A percentile compares a stretch with the other conserved stretches of the same genome.
Conservation (phyloP, 2,888 invertebrate genomes). For the Cephus nigrinus region DNA sequence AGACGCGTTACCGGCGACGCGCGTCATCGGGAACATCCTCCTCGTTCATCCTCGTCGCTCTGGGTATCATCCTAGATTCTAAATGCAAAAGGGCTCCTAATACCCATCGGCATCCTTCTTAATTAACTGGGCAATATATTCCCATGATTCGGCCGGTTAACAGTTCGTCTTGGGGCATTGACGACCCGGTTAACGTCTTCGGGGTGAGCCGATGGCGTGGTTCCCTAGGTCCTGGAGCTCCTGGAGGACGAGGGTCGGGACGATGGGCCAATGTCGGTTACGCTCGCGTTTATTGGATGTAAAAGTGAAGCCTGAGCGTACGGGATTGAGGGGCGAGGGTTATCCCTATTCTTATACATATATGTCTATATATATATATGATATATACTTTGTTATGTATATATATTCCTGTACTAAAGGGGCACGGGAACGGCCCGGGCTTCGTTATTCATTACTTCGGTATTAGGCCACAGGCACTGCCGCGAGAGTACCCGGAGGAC, state of each 20-base stretch:
- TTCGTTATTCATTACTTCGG: slow-evolving; percentile 20
- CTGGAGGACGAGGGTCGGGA: background rate
- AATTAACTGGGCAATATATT: slow-evolving; percentile 46
- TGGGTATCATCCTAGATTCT: background rate
- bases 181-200: slow-evolving; percentile 2
- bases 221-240: background rate
- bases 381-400: background rate
- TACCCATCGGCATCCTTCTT: slow-evolving; percentile 45
- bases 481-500: slow-evolving; percentile 16
- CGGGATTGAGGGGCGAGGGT: background rate
- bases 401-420: background rate
- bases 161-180: slow-evolving; percentile 11
- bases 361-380: background rate
- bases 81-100: slow-evolving; percentile 22
- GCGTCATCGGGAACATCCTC: background rate
- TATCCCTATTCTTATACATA: background rate
- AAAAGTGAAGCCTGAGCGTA: slow-evolving; percentile 2
- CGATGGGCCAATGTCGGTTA: background rate
- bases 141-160: slow-evolving; percentile 39
- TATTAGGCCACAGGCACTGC: slow-evolving; percentile 5
- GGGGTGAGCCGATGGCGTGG: background rate
- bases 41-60: slow-evolving; percentile 1
- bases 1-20: background rate
- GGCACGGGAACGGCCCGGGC: background rate
- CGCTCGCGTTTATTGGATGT: slow-evolving; percentile 16